Evolutionary conservation across 2,797 vertebrate genomes (phyloP), one percentile per base, ranked within the genome.

Genomic region (Mormyrus proboscirostris): DNA sequence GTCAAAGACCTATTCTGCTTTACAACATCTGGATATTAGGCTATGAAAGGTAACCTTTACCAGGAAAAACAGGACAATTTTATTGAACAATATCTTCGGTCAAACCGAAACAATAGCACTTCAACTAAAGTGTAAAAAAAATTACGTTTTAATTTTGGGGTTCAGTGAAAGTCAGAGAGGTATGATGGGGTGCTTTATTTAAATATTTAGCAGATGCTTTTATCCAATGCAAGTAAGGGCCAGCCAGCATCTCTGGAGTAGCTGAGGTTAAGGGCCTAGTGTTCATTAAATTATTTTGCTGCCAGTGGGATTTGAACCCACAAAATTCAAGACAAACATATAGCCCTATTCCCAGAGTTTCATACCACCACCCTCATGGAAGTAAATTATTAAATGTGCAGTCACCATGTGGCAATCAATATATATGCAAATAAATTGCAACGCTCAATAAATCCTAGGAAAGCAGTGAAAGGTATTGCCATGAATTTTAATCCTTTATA

Each of bases 401-500:
- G 65, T 73, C 65, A 73, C 65, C 65, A 73, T 73, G 65, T 73
- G 29, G 65, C 65, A 73, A 73, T 73, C 65, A 33, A 38, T 73
- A 73, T 73, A 73, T 73, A 73, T 73, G 65, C 65, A 38, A 73
- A 69, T 69, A 69, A 69, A 69, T 69, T 69, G 65, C 65, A 73
- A 33, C 4, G 29, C 65, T 73, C 65, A 73, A 38, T 73, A 38
- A 73, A 73, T 38, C 12, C 65, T 38, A 16, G 38, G 65, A 73
- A 38, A 73, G 65, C 2, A 73, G 29, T 73, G 65, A 73, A 73
- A 38, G 65, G 65, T 16, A 38, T 73, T 38, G 65, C 65, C 65
- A 73, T 73, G 29, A 73, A 73, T 38, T 73, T 73, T 73, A 73
- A 38, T 73, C 29, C 12, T 38, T 73, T 73, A 38, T 73, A 73